Base-by-base conservation (phyloP, 2,113 vertebrate genomes). In the Papio anubis region DNA sequence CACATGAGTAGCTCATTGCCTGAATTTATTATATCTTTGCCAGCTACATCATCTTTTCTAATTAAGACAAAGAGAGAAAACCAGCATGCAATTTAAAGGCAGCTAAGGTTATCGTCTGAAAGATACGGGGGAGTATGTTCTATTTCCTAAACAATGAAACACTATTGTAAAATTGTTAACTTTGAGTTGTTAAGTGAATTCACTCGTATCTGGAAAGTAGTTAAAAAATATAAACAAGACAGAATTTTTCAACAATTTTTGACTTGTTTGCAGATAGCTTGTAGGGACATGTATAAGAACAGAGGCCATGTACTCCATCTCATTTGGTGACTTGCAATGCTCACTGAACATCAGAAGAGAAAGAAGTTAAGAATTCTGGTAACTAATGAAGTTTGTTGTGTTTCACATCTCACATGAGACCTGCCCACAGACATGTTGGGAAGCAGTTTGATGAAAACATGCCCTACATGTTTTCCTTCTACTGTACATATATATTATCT, bases 401-500 rank as follows among this genome's bases (percentile, higher is more conserved):
- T 78, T 78, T 94, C 75, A 70, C 30, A 11, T 70, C 78, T 68
- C 96, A 32, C 50, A 43, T 12, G 27, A 10, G n/a, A 23, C 32
- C 23, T 20, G 20, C 40, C 14, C 32, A 17, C 14, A 59, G 45
- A 55, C 16, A 38, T 66, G 25, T n/a, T 70, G 50, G 92, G 89
- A 80, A 91, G 45, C 16, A 3, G 64, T 80, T 76, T 96, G 83
- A 38, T 38, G 38, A 38, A 38, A 38, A 38, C 38, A 38, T 38
- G 13, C 43, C 64, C 32, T 96, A 35, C 96, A 78, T 79, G 57
- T 80, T 94, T 93, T 93, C 82, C 52, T 96, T 70, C 93, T 98
- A 90, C 93, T 95, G 88, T 90, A 94, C 66, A n/a, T 95, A 81
- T 68, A 80, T 96, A 87, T 97, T 97, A 93, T 96, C 97, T 94